Evolutionary conservation across 1,140 invertebrate species (phyloP), one percentile per base, ranked within the genome.

Genomic region (Drosophila paulistorum): DNA sequence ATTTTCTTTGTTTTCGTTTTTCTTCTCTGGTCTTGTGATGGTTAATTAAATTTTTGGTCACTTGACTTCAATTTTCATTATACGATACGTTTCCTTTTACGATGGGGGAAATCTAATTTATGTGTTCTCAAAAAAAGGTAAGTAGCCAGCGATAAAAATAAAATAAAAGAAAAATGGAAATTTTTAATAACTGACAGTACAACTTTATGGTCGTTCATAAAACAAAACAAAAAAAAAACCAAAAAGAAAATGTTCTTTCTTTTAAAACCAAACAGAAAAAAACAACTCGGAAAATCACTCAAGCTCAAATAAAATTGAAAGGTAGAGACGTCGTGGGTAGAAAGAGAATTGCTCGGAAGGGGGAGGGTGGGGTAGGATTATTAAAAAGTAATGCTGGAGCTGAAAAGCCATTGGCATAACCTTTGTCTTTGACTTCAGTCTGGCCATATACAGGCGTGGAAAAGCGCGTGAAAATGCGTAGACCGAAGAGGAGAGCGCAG

Each of bases 401-500:
- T 68, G 58, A 75, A 75, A 75, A 51, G 45, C 17, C 45, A 51
- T 51, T 51, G 45, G 45, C 45, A 51, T 51, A 65, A 11, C 35
- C 57, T 65, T 74, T 59, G 20, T 51, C 45, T 51, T 51, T 51
- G 45, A 17, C 17, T 51, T 51, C 45, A 65, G 45, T 39, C 58
- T 83, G 71, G 35, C 75, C 83, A 81, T 55, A 79, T 55, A 79
- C 59, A 75, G 67, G 70, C 78, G 74, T 59, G 48, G 78, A 71
- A 86, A 85, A 76, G 77, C 76, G 83, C 83, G 83, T 89, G 83
- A 87, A 86, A 86, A 87, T 89, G 83, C 83, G 79, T 87, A 69
- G 79, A 83, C 55, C 10, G 37, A 11, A 39, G 0, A 39, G 37
- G 37, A 5, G 37, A 39, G 42, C 13, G 7, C 23, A 20, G 13